Evolutionary conservation across 1,140 invertebrate genomes (phyloP), one percentile per base, ranked within the genome.

Genomic region (Ephestia elutella): DNA sequence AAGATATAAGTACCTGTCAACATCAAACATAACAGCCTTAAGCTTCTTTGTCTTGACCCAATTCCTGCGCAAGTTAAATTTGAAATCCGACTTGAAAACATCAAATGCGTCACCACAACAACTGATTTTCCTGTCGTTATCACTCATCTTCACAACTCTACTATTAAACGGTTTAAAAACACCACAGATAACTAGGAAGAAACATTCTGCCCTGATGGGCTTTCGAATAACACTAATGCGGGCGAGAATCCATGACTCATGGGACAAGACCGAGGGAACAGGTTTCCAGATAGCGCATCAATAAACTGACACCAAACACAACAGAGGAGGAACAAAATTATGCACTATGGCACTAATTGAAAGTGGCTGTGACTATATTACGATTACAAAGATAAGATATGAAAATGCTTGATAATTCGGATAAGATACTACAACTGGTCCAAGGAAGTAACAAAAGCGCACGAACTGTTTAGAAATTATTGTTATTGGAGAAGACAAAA

Each of bases 381-480:
- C 19, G 19, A 32, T 44, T 59, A 19, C 13, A 19, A 32, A 28
- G 57, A 60, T 65, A 65, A 65, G 65, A 63, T 59, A 60, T 51
- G 28, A 21, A 32, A 58, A 68, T 58, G 49, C 48, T 25, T 49
- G 81, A 84, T 32, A 32, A 32, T 9, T 11, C 1, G 11, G 30
- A 32, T 84, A 73, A 84, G 81, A 84, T 84, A 77, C 44, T 21
- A 59, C 19, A 84, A 78, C 55, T 82, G 65, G 80, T 61, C 60
- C 78, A 79, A 80, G 73, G 72, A 74, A 78, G 70, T 73, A 30
- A 50, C 15, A 15, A 44, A 44, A 44, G 0, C 38, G 2, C 38
- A 38, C 32, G n/a, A n/a, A n/a, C 15, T 15, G 2, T 17, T n/a
- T 15, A 10, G n/a, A n/a, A n/a, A 5, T 10, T 2, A 3, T 44